Evolutionary conservation across 2,888 invertebrate genomes (phyloP).

Genomic region (Amblyjoppa proteus): DNA sequence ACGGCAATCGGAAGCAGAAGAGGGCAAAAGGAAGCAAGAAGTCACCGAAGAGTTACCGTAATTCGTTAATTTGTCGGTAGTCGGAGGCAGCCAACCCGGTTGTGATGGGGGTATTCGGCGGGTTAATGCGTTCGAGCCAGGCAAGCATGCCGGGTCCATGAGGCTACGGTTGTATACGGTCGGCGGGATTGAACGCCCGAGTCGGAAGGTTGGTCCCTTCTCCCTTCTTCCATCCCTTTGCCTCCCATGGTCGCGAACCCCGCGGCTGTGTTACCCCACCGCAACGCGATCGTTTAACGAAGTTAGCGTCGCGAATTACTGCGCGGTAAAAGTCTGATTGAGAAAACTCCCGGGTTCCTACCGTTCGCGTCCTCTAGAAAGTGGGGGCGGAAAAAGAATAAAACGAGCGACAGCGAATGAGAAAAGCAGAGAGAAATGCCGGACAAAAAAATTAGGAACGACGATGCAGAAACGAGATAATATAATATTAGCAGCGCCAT

Average conservation of each 20-base stretch:
- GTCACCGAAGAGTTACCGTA: constrained; percentile 48
- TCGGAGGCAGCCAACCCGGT: constrained; percentile 38
- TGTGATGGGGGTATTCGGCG: constrained; percentile 46
- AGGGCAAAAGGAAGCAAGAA: not conserved
- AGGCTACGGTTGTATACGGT: constrained; percentile 31
- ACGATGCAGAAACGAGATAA: constrained; percentile 83
- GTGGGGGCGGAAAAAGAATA: constrained; percentile 3
- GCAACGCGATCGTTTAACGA: constrained; percentile 77
- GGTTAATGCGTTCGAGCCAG: constrained; percentile 55
- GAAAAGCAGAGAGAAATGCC: constrained; percentile 52
- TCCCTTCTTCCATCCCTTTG: constrained; percentile 17
- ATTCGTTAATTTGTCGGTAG: constrained; percentile 64
- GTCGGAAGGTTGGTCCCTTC: constrained; percentile 44
- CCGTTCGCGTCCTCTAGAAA: constrained; percentile 7
- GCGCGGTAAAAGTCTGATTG: constrained; percentile 83
- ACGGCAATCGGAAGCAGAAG: not conserved
- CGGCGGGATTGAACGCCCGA: constrained; percentile 32
- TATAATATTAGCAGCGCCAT: constrained; percentile 80
- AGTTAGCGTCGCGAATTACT: constrained; percentile 82
- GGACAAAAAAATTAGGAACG: constrained; percentile 81
- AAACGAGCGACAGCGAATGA: constrained; percentile 45
- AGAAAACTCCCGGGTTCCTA: constrained; percentile 77
- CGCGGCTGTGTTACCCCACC: constrained; percentile 64
- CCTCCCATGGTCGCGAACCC: constrained; percentile 56
- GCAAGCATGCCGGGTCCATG: constrained; percentile 23